Evolutionary conservation across 2,113 vertebrate genomes (phyloP).

Genomic region (Sphaerodactylus townsendi): DNA sequence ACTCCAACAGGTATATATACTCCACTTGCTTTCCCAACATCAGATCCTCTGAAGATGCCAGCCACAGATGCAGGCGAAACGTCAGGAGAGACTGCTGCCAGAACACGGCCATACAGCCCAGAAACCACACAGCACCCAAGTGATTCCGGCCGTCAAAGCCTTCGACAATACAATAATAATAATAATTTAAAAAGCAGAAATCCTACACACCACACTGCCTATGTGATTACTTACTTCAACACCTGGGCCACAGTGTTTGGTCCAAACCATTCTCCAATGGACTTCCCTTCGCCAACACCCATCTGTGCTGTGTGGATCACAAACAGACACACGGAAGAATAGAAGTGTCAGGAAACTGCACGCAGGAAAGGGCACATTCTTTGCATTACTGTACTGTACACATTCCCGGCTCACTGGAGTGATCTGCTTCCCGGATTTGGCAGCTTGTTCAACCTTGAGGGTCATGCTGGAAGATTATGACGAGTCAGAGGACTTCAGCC

Average conservation of each 20-base stretch:
- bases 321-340: constrained; percentile 42
- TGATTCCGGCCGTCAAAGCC: too few relatives aligned
- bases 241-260: constrained; percentile 99
- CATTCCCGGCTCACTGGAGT: neutral
- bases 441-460: neutral
- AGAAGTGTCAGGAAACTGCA: constrained; percentile 26
- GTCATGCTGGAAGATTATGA: neutral
- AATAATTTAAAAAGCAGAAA: fast-evolving
- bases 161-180: too few relatives aligned
- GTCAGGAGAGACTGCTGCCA: too few relatives aligned
- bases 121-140: too few relatives aligned
- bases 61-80: too few relatives aligned
- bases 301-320: constrained; percentile 89
- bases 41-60: too few relatives aligned
- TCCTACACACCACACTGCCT: fast-evolving
- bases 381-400: neutral
- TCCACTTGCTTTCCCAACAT: too few relatives aligned
- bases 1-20: too few relatives aligned
- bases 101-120: too few relatives aligned
- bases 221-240: constrained; percentile 88
- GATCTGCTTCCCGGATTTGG: neutral
- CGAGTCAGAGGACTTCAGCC: neutral
- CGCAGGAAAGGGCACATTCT: neutral
- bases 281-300: constrained; percentile 98
- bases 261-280: constrained; percentile 98